Percentiles rank a stretch among this genome's conserved stretches.
phyloP scores from a whole-genome alignment of 2,797 vertebrate genomes.

The Karalla daura region DNA sequence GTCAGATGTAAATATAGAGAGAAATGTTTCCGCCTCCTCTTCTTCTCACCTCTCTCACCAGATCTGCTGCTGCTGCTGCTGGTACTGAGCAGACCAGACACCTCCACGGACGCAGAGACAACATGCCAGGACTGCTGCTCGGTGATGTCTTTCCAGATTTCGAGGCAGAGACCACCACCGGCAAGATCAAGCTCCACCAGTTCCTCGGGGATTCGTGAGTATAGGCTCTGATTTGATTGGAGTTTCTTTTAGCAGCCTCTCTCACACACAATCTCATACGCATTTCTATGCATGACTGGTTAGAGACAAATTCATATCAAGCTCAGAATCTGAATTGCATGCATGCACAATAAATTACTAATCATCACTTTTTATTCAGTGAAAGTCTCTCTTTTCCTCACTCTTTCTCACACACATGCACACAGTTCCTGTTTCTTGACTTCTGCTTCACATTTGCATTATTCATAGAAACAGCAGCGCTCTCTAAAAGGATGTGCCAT shows the following conservation, averaged over 20 bases:
- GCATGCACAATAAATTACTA: no score
- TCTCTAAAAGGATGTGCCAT: no score
- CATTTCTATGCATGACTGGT: no score
- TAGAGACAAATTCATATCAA: no score
- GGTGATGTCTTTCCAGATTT: conserved; percentile 92
- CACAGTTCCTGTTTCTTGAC: conserved; percentile 42
- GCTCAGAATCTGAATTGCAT: no score
- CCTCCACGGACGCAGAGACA: conserved; percentile 2
- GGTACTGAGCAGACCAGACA: not conserved
- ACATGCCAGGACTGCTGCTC: conserved; percentile 90
- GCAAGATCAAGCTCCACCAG: conserved; percentile 88
- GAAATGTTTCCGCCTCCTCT: conserved; percentile 35
- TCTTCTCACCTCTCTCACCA: not conserved
- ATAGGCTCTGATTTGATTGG: not conserved
- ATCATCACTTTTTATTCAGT: no score
- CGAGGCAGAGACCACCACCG: conserved; percentile 88
- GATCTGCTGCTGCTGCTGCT: conserved; percentile 6
- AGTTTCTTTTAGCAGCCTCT: no score
- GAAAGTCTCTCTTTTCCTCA: no score
- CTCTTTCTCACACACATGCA: not conserved
- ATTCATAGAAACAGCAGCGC: no score
- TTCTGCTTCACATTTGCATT: conserved; percentile 50
- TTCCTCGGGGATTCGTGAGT: conserved; percentile 92
- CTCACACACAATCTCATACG: no score
- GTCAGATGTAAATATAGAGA: not conserved